Percentiles rank a stretch among this genome's conserved stretches.
Conservation (phyloP, 2,113 vertebrate species). For the Leucoraja erinaceus region DNA sequence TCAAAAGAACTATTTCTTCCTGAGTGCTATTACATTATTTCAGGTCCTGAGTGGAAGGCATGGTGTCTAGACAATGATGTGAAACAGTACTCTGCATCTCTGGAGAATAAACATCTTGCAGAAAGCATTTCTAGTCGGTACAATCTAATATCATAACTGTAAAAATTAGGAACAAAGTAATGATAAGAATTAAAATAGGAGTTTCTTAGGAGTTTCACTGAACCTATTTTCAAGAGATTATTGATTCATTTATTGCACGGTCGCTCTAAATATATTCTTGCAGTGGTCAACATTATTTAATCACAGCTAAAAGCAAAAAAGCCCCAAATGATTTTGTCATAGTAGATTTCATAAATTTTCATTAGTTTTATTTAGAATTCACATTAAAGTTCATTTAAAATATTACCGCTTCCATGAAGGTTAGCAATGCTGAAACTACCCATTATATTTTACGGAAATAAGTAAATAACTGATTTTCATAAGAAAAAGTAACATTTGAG, state of each 20-base stretch:
- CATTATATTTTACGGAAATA: background rate
- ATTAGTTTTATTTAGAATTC: conserved; percentile 8
- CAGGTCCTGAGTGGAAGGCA: background rate
- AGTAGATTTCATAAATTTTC: too few relatives aligned
- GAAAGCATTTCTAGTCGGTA: background rate
- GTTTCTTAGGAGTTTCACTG: background rate
- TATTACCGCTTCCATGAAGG: background rate
- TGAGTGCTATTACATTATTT: background rate
- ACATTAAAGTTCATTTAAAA: background rate
- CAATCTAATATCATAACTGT: background rate
- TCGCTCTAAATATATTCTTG: background rate
- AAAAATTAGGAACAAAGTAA: background rate
- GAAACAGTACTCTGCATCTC: background rate
- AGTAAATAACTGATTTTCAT: background rate
- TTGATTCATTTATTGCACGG: background rate
- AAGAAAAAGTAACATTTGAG: background rate
- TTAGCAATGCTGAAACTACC: background rate
- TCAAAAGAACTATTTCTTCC: background rate
- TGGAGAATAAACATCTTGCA: background rate
- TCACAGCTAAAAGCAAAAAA: background rate
- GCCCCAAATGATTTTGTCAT: background rate
- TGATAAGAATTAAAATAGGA: background rate
- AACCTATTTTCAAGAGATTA: background rate
- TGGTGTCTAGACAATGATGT: conserved; percentile 1
- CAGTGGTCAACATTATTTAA: background rate